Base-by-base conservation (phyloP, 2,797 vertebrate genomes). In the Pterois miles region DNA sequence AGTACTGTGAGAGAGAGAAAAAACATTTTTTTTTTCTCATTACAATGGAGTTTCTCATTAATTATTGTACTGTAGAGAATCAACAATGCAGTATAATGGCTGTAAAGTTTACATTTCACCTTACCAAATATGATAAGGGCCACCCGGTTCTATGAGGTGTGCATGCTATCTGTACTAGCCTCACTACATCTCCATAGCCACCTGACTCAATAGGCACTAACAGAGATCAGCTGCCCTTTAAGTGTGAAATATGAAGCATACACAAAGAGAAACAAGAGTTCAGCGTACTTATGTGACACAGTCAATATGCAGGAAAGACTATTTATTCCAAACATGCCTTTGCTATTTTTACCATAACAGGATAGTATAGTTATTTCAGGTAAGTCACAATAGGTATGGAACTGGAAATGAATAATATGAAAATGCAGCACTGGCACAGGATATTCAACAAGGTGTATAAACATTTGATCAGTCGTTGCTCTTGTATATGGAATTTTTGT, bases 31-130 rank as follows among this genome's bases (percentile, higher is more conserved):
- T 13, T 53, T 27, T 40, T 58, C 29, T 71, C 33, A 73, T 46
- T 70, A 64, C 52, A 60, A 34, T n/a, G 50, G 31, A 38, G 29
- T 74, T 75, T 74, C 23, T 79, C 31, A 20, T 38, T 9, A 62
- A 1, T 52, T 33, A 16, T 34, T 65, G 9, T 48, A 27, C 53
- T 50, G 36, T 5, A 33, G n/a, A 54, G 40, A 74, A 67, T 59
- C 12, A 67, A 13, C 10, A 34, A 46, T 22, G 31, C 13, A 22
- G 18, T 14, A 50, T 29, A 38, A 60, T n/a, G 1, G n/a, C 34
- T 64, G 34, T 4, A 64, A 54, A 50, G 18, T 52, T 50, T 40
- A 65, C 11, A 60, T 31, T 38, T 38, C 13, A 66, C 29, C 8
- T 57, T 9, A 56, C 12, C 12, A 58, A 57, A 71, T 31, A 65